Evolutionary conservation across 2,113 vertebrate species (phyloP), one percentile per base, ranked within the genome.

Genomic region (Cinclus cinclus): DNA sequence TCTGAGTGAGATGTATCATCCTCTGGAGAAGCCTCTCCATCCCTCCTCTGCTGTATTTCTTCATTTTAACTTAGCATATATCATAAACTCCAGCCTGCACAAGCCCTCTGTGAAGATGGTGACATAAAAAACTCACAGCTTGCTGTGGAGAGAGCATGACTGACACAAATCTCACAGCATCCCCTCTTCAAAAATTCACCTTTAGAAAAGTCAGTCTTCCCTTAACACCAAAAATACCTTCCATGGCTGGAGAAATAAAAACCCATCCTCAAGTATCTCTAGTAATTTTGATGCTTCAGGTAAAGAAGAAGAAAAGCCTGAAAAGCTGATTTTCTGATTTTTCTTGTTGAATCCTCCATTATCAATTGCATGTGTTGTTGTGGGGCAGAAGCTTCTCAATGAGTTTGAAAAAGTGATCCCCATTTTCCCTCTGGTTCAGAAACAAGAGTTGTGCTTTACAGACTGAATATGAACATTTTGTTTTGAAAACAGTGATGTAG

Each of bases 21-120:
- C 93, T 89, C 95, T 47, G 68, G 95, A 95, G 92, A 58, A 44
- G 2, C 69, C 53, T 89, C 37, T 92, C 33, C 60, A 56, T 82
- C 50, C 81, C 64, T 81, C 6, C 70, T 59, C 65, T 15, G 92
- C 93, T 58, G 1, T 92, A 84, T 89, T 87, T 96, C 95, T 95
- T 87, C 89, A 52, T 95, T 87, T 82, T 10, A 7, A 9, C 87
- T 47, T 10, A 7, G n/a, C 62, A 78, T 82, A 47, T 55, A 84
- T 94, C 87, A 92, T 50, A 3, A 89, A 44, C 53, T 50, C 5
- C 59, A 56, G 27, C 55, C 7, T 27, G 69, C 56, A 20, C 35
- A 4, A 83, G 56, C 55, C 70, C 64, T 86, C 37, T 4, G 8
- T 46, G 81, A 81, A 11, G 87, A 27, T 0, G 10, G 74, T 7